These are phyloP conservation scores for Scolopax bukidnonensis DNA, from an alignment of 2,797 vertebrate species.

Conservation along the genomic window DNA sequence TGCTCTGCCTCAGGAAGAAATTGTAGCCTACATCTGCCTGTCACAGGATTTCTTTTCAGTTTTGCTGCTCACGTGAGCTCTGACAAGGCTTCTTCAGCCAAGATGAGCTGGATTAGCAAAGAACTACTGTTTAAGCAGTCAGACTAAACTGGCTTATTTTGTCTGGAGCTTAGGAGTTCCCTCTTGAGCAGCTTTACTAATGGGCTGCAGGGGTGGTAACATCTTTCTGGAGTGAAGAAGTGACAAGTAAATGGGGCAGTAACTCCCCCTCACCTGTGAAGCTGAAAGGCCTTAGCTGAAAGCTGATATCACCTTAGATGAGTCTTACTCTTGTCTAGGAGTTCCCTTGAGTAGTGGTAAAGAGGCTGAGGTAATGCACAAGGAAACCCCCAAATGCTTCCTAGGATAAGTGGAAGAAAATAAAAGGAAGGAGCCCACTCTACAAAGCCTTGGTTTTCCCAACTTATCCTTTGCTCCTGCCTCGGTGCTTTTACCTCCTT, in stretches of 20 bases:
- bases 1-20: neutral
- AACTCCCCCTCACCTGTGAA: neutral
- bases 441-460: neutral
- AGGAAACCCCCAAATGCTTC: neutral
- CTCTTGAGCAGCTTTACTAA: neutral
- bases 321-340: neutral
- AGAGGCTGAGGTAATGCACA: neutral
- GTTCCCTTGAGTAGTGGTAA: neutral
- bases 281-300: neutral
- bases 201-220: neutral
- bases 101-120: constrained; percentile 34
- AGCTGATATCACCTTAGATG: neutral
- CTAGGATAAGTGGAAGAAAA: neutral
- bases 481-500: neutral
- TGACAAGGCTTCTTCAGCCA: neutral
- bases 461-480: neutral
- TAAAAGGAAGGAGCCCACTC: neutral
- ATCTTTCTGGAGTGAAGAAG: neutral
- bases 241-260: neutral
- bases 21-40: neutral
- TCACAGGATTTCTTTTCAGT: neutral
- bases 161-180: neutral
- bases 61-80: neutral
- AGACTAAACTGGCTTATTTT: constrained; percentile 40
- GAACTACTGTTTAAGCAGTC: neutral